A percentile compares a stretch with the other conserved stretches of the same genome.
Evolutionary conservation across 2,888 invertebrate species (phyloP).

Genomic region (Lomographa bimaculata): DNA sequence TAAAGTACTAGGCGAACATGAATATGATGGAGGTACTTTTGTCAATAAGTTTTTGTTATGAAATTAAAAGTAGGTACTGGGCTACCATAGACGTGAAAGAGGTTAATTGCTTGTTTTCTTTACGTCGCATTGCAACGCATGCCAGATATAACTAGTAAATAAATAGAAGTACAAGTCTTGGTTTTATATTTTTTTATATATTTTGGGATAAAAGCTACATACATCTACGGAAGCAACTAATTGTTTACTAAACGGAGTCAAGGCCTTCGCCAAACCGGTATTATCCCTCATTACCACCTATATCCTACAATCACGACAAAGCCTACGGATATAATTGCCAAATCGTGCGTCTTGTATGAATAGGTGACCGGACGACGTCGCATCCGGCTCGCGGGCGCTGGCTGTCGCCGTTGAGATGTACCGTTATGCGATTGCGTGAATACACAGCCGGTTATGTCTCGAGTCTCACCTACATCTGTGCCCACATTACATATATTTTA

Average conservation of each 20-base stretch:
- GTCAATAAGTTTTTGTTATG: no score
- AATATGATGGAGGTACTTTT: no score
- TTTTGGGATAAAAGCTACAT: no score
- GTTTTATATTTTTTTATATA: no score
- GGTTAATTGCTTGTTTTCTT: no score
- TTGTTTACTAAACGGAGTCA: conserved; percentile 12
- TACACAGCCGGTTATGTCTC: conserved; percentile 19
- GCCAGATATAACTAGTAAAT: no score
- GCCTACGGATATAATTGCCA: conserved; percentile 23
- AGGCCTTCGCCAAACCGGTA: conserved; percentile 7
- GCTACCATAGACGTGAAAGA: no score
- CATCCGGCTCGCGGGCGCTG: conserved; percentile 26
- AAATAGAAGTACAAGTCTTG: no score
- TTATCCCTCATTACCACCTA: conserved; percentile 8
- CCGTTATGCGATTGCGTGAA: conserved; percentile 37
- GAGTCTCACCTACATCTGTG: conserved; percentile 15
- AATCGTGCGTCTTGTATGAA: conserved; percentile 21
- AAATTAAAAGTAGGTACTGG: no score
- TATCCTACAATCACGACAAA: conserved; percentile 12
- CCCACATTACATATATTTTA: conserved; percentile 5
- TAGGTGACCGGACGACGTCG: conserved; percentile 31
- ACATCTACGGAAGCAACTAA: no score
- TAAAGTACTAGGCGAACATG: no score
- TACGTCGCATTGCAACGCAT: no score
- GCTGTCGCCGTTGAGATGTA: conserved; percentile 18